Conservation (phyloP, 1,140 invertebrate species). For the Drosophila sturtevanti region DNA sequence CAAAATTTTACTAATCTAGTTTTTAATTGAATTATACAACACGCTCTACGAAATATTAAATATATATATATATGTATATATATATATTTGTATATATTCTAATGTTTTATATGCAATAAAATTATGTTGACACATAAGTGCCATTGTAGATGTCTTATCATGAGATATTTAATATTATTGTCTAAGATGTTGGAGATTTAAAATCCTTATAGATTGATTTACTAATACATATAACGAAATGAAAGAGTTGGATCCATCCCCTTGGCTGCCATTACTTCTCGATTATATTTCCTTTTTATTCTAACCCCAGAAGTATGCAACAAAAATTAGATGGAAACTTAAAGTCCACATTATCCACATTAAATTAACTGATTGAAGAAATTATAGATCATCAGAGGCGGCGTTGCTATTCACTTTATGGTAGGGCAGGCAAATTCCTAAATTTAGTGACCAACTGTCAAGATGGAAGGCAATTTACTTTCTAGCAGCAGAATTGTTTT, state of each 20-base stretch:
- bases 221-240: too few relatives aligned
- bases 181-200: not conserved
- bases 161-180: not conserved
- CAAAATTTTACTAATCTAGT: constrained; percentile 36
- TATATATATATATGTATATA: constrained; percentile 10
- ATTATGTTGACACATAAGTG: constrained; percentile 1
- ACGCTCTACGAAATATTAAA: not conserved
- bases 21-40: constrained; percentile 11
- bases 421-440: not conserved
- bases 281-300: too few relatives aligned
- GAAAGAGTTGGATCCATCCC: too few relatives aligned
- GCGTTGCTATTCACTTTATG: not conserved
- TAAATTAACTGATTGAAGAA: not conserved
- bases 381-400: not conserved
- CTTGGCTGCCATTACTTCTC: too few relatives aligned
- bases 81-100: constrained; percentile 6
- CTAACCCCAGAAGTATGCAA: not conserved
- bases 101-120: constrained; percentile 38
- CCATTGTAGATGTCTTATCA: too few relatives aligned
- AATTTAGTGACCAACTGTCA: not conserved
- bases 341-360: too few relatives aligned
- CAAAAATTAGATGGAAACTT: too few relatives aligned
- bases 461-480: not conserved
- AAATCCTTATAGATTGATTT: too few relatives aligned
- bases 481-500: too few relatives aligned